Evolutionary conservation across 2,888 invertebrate species (phyloP), one percentile per base, ranked within the genome.

Genomic region (Xiphydria camelus): DNA sequence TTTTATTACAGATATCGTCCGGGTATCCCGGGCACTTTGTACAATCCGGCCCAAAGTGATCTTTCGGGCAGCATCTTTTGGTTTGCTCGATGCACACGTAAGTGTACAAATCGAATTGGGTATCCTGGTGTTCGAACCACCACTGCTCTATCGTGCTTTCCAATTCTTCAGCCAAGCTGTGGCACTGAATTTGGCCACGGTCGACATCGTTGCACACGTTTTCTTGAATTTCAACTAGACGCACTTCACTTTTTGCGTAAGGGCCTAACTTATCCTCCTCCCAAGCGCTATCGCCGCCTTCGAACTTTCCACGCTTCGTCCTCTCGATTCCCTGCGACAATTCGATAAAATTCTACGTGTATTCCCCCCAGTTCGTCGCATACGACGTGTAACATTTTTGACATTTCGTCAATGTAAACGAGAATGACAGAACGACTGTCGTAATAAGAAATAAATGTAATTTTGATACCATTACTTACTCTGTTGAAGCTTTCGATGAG

Each of bases 221-320:
- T 65, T 96, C 95, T 76, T 94, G 89, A 41, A 96, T 92, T 75
- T 97, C 97, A 9, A 92, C 85, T 26, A 96, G 78, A 36, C 97
- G 82, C 45, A 95, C 86, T 80, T 95, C 96, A 73, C 94, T 93
- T 6, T 83, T 87, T 51, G 87, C 84, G 71, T 94, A 95, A 1
- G 86, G 84, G 38, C 86, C 85, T 40, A 91, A 76, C 59, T 91
- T 91, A 66, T 91, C 87, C 72, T 93, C 91, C 70, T 95, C 95
- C 93, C 94, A 95, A 4, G 91, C 92, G 0, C 93, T 85, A 72
- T 95, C 94, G 1, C 95, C 95, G 3, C 95, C 95, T 61, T 91
- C 94, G 76, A 89, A 94, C 73, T 93, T 92, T 7, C 89, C 90
- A 59, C 91, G 83, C n/a, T 86, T 79, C 0, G 94, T 95, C 56